phyloP scores from a whole-genome alignment of 2,888 invertebrate genomes.

The Ochropleura plecta region DNA sequence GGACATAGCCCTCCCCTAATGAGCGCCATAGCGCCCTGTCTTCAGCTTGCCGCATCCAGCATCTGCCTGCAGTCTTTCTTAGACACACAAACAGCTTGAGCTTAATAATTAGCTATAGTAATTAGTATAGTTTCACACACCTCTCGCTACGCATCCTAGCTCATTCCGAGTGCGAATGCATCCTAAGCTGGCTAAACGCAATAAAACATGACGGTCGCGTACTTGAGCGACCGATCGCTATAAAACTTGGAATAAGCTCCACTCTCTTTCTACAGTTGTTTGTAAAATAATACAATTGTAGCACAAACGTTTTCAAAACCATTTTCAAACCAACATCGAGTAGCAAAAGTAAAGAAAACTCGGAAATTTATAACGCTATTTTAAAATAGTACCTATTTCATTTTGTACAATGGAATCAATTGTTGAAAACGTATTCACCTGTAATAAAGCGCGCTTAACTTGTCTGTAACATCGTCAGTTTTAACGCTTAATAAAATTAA shows the following conservation, averaged over 20 bases:
- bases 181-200: too few species aligned
- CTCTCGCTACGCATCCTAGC: too few species aligned
- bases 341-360: neutral
- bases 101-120: too few species aligned
- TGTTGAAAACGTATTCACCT: slow-evolving; percentile 40
- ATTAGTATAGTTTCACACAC: too few species aligned
- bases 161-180: too few species aligned
- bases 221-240: neutral
- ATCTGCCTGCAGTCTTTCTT: too few species aligned
- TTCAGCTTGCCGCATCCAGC: too few species aligned
- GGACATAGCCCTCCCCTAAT: too few species aligned
- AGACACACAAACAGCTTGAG: too few species aligned
- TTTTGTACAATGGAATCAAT: slow-evolving; percentile 31
- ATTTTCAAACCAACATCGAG: slow-evolving; percentile 8
- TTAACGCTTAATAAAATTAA: slow-evolving; percentile 49
- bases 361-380: neutral
- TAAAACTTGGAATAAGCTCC: neutral
- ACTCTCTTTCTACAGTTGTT: neutral
- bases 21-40: too few species aligned
- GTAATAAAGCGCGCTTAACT: slow-evolving; percentile 37
- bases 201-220: too few species aligned
- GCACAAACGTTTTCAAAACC: neutral
- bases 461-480: slow-evolving; percentile 39
- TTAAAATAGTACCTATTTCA: slow-evolving; percentile 36
- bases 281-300: neutral